A percentile compares a stretch with the other conserved stretches of the same genome.
Evolutionary conservation across 2,797 vertebrate genomes (phyloP).

Genomic region (Myotis daubentonii): DNA sequence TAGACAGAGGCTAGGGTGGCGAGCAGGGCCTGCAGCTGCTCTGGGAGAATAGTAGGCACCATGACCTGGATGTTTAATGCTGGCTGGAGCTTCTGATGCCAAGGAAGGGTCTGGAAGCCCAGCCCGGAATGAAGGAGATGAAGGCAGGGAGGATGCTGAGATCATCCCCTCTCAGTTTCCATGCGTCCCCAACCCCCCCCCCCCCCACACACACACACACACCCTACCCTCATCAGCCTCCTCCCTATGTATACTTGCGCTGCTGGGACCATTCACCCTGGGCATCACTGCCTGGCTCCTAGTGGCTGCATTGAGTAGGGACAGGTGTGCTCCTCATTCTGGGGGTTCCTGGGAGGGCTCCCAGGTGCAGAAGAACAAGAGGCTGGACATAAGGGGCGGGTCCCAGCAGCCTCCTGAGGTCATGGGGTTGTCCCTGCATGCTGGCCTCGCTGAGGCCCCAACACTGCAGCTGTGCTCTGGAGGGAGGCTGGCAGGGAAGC

Average conservation of each 20-base stretch:
- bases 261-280: background rate
- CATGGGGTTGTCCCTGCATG: background rate
- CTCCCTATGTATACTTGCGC: too few species aligned
- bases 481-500: background rate
- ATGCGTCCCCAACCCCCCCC: too few species aligned
- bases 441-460: background rate
- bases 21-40: background rate
- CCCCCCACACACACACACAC: too few species aligned
- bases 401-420: background rate
- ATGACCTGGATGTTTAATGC: background rate
- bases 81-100: background rate
- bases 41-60: background rate
- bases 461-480: accelerated
- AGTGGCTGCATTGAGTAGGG: too few species aligned
- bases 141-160: background rate
- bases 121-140: background rate
- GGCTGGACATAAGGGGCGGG: background rate
- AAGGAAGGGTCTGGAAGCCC: background rate
- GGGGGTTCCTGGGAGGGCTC: too few species aligned
- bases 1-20: background rate
- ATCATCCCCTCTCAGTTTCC: background rate
- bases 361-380: background rate
- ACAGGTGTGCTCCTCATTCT: too few species aligned
- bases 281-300: background rate
- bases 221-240: too few species aligned